Base-by-base conservation (phyloP, 2,888 invertebrate genomes). In the Panzeria rudis region DNA sequence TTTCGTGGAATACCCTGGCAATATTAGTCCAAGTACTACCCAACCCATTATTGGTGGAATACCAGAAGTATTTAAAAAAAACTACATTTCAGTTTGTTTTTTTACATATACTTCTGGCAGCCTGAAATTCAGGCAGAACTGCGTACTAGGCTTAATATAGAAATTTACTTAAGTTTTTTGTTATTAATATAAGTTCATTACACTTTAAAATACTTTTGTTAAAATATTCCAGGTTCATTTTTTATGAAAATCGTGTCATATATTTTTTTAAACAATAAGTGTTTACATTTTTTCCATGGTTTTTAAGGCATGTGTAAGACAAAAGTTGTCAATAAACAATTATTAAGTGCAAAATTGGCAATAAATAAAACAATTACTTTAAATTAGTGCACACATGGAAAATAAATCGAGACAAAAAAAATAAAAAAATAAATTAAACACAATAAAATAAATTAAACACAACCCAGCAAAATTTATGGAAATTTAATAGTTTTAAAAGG, bases 321-420 rank as follows among this genome's bases (percentile, higher is more conserved):
- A 77, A 66, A 56, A 56, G 20, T 35, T 35, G 20, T 64, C 23
- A 47, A 68, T 68, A 68, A 68, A 77, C 44, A 69, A 25, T 77
- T 59, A 62, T 64, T 76, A 54, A 54, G 29, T 64, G 68, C 32
- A 59, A 23, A 59, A 15, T 68, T 69, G 50, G 3, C 77, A 61
- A 59, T 77, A 77, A 77, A 59, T n/a, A 44, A 47, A 56, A 35
- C 32, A 73, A 73, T 73, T 75, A 52, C 25, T 62, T 75, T 47
- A 62, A 75, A 62, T 75, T 59, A 44, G 15, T 32, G 41, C 71
- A 59, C 71, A 44, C 13, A 38, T 17, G 41, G 15, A 56, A 56
- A 25, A 54, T 38, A 25, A 71, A 41, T 0, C 29, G 29, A 29
- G 29, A 29, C 29, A 29, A 11, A 35, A 35, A 7, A 8, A 64